These are phyloP conservation scores for Myripristis murdjan DNA, from an alignment of 2,797 vertebrate genomes.

Conservation along the genomic window DNA sequence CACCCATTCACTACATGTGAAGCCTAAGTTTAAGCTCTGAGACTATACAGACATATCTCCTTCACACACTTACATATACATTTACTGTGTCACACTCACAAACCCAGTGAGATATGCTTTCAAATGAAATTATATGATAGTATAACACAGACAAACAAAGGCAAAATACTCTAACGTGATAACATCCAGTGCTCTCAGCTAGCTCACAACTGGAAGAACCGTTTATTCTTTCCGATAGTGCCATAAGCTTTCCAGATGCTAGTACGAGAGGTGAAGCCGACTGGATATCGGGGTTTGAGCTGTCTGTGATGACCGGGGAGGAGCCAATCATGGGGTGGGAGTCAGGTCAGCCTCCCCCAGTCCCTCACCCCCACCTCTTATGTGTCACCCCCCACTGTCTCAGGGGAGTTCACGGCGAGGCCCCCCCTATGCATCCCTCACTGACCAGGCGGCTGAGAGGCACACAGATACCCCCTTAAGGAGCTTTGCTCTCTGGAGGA, in stretches of 20 bases:
- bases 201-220: background rate
- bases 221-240: constrained; percentile 24
- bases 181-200: background rate
- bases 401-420: constrained; percentile 69
- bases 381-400: constrained; percentile 50
- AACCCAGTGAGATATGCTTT: constrained; percentile 27
- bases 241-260: constrained; percentile 33
- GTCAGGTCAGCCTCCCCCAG: constrained; percentile 63
- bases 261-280: constrained; percentile 37
- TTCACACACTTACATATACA: constrained; percentile 27
- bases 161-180: constrained; percentile 32
- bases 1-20: constrained; percentile 21
- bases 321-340: constrained; percentile 56
- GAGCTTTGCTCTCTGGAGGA: constrained; percentile 88
- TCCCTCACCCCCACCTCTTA: constrained; percentile 36
- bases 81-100: constrained; percentile 31
- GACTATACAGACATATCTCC: constrained; percentile 4
- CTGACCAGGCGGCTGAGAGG: constrained; percentile 87
- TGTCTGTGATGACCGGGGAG: constrained; percentile 49
- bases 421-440: constrained; percentile 77
- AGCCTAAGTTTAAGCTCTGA: constrained; percentile 37
- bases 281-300: constrained; percentile 47
- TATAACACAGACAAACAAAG: constrained; percentile 47
- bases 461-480: constrained; percentile 89
- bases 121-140: constrained; percentile 32